These are phyloP conservation scores for Drosophila mauritiana DNA, from an alignment of 1,140 invertebrate species.

Conservation along the genomic window DNA sequence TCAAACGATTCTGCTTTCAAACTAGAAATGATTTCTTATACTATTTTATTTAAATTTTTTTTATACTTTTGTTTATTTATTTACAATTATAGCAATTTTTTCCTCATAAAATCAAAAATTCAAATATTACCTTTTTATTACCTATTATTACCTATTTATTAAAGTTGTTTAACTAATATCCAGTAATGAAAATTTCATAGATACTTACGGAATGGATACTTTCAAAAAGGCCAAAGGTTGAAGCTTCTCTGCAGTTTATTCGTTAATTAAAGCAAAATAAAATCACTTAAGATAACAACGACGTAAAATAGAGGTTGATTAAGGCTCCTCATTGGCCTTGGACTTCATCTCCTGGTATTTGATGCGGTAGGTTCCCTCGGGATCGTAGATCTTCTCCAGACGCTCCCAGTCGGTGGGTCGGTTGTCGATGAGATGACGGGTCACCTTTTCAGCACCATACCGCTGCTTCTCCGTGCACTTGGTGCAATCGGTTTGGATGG, in stretches of 20 bases:
- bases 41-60: too few species aligned
- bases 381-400: conserved; percentile 88
- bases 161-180: too few species aligned
- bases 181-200: too few species aligned
- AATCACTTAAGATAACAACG: too few species aligned
- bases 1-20: too few species aligned
- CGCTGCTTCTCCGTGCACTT: conserved; percentile 88
- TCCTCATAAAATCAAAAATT: too few species aligned
- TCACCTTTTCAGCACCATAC: conserved; percentile 85
- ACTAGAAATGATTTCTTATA: too few species aligned
- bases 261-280: background rate
- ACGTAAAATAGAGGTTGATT: background rate
- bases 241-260: conserved; percentile 11
- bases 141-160: too few species aligned
- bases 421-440: conserved; percentile 86
- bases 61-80: too few species aligned
- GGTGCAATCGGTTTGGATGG: conserved; percentile 86
- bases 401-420: conserved; percentile 86
- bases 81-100: too few species aligned
- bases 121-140: too few species aligned
- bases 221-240: background rate
- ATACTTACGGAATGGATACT: too few species aligned
- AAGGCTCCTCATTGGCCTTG: conserved; percentile 3
- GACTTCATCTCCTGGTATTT: conserved; percentile 65
- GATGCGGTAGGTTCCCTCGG: conserved; percentile 85